Base-by-base conservation (phyloP, 1,140 invertebrate genomes). In the Mactra quadrangularis region DNA sequence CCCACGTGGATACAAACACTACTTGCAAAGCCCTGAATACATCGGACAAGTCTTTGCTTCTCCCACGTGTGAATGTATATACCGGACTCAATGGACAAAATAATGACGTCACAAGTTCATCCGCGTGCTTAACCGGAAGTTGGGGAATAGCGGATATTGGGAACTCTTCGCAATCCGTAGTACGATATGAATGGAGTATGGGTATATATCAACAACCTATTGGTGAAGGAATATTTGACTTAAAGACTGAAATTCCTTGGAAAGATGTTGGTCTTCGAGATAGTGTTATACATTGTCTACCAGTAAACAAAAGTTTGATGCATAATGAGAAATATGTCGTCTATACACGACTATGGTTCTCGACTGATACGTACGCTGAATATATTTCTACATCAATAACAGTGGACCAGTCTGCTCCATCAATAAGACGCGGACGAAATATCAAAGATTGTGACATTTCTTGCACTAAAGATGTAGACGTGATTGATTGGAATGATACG, bases 141-240 rank as follows among this genome's bases (percentile, higher is more conserved):
- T 71, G 68, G 68, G 25, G 19, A 35, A 6, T 47, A 25, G 15
- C 6, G 0, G 19, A 71, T 50, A 19, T 25, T 4, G 22, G 22
- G 22, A 50, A 13, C 17, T 6, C n/a, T 25, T 13, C 3, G 9
- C 19, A 0, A 29, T 22, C 7, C 15, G 50, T 71, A 45, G 22
- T 27, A 27, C 41, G 68, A 25, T 71, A 27, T 71, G 68, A 71
- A 31, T 71, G 68, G 68, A 71, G 68, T 71, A 52, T 71, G 22
- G 68, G 68, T 11, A 3, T 71, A 29, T 27, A n/a, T 27, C 17
- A 52, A 50, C 27, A 25, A 45, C 11, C 41, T 17, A 15, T 52
- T 52, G 68, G 68, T 27, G 41, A 71, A 29, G 68, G 41, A 22
- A 50, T 71, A 52, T 71, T 71, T 27, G 27, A 52, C 29, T 27